Percentiles rank a stretch among this genome's conserved stretches.
Conservation (phyloP, 2,797 vertebrate genomes). For the Streptopelia turtur region DNA sequence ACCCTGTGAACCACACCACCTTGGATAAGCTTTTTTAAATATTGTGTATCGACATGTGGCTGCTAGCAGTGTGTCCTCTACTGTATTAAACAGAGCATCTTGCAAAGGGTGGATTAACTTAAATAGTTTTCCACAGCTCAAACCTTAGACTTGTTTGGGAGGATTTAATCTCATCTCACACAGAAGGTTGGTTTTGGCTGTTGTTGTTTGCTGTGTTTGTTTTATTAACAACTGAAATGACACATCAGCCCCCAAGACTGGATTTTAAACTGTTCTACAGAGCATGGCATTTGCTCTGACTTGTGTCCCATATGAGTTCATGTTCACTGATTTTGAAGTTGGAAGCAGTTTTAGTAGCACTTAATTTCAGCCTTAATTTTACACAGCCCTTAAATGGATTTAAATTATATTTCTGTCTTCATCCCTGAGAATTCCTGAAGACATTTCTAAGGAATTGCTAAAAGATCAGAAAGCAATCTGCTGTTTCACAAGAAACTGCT, state of each 20-base stretch:
- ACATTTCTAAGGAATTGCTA: not conserved
- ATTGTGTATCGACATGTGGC: accelerated
- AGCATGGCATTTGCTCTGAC: not conserved
- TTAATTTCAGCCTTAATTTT: not conserved
- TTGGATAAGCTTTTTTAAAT: not conserved
- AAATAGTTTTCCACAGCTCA: not conserved
- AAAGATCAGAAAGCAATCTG: not conserved
- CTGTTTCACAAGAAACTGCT: not conserved
- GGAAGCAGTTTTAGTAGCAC: not conserved
- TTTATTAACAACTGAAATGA: not conserved
- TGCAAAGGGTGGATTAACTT: not conserved
- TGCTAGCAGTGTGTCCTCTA: not conserved
- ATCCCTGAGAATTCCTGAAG: not conserved
- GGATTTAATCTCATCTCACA: not conserved
- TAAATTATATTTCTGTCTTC: not conserved
- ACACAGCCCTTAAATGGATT: not conserved
- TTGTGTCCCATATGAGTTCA: not conserved
- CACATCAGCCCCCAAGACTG: not conserved
- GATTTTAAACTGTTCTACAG: not conserved
- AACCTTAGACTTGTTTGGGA: not conserved
- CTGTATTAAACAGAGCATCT: not conserved
- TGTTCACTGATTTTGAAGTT: not conserved
- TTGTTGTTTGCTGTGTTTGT: not conserved
- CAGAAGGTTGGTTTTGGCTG: not conserved
- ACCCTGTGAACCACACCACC: not conserved